Conservation (phyloP, 2,888 invertebrate genomes). For the Hyles lineata region DNA sequence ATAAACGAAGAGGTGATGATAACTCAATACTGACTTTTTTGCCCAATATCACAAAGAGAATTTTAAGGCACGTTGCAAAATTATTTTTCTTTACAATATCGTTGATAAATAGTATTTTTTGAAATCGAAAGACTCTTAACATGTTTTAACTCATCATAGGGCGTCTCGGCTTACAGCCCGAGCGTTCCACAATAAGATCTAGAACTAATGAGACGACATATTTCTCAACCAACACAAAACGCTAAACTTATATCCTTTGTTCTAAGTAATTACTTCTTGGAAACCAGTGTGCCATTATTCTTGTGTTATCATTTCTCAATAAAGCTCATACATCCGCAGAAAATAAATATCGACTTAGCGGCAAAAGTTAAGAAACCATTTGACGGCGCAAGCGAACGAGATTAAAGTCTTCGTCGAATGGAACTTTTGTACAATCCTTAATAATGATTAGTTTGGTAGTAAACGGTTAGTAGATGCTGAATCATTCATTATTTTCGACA, state of each 20-base stretch:
- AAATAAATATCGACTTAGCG: constrained; percentile 21
- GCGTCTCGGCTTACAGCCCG: too few species aligned
- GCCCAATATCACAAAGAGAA: too few species aligned
- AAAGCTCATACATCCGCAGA: constrained; percentile 7
- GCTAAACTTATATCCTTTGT: neutral
- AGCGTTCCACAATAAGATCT: too few species aligned
- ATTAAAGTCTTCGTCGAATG: constrained; percentile 31
- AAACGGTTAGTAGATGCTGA: neutral
- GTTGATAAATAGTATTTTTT: too few species aligned
- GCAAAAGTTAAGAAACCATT: constrained; percentile 38
- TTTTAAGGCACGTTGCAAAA: too few species aligned
- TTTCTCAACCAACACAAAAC: too few species aligned
- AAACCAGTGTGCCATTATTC: neutral
- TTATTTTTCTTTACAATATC: too few species aligned
- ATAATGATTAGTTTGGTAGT: constrained; percentile 8
- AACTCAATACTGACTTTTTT: too few species aligned
- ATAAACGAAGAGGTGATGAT: too few species aligned
- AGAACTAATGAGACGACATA: too few species aligned
- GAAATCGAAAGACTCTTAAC: too few species aligned
- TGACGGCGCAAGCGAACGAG: constrained; percentile 39
- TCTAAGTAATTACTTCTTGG: neutral
- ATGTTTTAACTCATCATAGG: too few species aligned
- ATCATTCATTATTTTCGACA: neutral
- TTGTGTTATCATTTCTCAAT: constrained; percentile 9
- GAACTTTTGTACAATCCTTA: constrained; percentile 7